phyloP scores from a whole-genome alignment of 2,113 vertebrate species.

The Lontra canadensis region DNA sequence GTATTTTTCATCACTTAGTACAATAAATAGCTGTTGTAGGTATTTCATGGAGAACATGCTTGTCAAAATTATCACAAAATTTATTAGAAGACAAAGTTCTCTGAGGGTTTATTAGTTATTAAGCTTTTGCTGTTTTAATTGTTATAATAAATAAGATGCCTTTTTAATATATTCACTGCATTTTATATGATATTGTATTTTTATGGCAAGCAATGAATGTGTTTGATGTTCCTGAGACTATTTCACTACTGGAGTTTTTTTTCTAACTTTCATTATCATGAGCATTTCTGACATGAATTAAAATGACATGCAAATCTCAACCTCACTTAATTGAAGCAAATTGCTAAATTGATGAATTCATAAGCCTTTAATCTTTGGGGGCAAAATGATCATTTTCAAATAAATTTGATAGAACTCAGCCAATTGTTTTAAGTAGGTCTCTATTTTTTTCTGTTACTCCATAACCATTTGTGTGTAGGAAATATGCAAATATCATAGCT shows the following conservation, averaged over 20 bases:
- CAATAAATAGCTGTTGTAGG: conserved; percentile 75
- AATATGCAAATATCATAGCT: neutral
- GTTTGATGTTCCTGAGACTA: conserved; percentile 72
- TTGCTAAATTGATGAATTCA: conserved; percentile 44
- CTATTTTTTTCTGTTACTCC: neutral
- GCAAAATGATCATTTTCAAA: conserved; percentile 8
- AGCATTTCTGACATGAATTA: conserved; percentile 66
- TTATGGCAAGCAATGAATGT: conserved; percentile 82
- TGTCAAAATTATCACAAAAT: conserved; percentile 80
- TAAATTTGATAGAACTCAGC: conserved; percentile 15
- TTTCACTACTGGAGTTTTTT: conserved; percentile 55
- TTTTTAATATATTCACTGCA: conserved; percentile 80
- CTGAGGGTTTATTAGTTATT: conserved; percentile 81
- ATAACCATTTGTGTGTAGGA: neutral
- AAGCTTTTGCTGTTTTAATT: conserved; percentile 84
- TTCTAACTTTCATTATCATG: conserved; percentile 64
- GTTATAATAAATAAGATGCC: conserved; percentile 83
- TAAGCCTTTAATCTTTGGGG: neutral
- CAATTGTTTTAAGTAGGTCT: neutral
- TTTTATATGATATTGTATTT: conserved; percentile 78
- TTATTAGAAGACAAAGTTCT: conserved; percentile 81
- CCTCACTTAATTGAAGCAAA: conserved; percentile 40
- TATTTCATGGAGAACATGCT: conserved; percentile 76
- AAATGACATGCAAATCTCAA: conserved; percentile 66
- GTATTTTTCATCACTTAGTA: conserved; percentile 79